phyloP scores from a whole-genome alignment of 30 jellyfish, hydroid and myxozoan species.

The Sanderia malayensis region DNA sequence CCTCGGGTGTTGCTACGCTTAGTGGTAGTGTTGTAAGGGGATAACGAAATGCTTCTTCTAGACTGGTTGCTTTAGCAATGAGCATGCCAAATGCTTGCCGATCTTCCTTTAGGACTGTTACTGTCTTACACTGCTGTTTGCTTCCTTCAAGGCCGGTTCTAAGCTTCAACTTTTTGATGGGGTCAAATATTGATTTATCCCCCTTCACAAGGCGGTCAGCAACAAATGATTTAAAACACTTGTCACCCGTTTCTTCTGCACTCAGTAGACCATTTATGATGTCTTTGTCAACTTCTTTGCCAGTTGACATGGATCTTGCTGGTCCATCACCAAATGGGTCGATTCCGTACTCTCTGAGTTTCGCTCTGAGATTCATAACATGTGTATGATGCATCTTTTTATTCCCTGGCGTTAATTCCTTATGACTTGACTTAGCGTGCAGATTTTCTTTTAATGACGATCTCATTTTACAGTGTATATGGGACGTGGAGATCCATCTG shows the following conservation, averaged over 20 bases:
- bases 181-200: slow-evolving; percentile 6
- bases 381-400: slow-evolving; percentile 23
- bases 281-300: slow-evolving; percentile 14
- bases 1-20: slow-evolving; percentile 20
- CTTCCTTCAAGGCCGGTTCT: slow-evolving; percentile 39
- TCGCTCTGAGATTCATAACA: slow-evolving; percentile 17
- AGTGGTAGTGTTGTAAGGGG: slow-evolving; percentile 35
- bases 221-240: slow-evolving; percentile 11
- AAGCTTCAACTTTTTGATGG: slow-evolving; percentile 26
- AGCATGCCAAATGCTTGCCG: slow-evolving; percentile 51
- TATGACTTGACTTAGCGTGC: slow-evolving; percentile 14
- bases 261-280: slow-evolving; percentile 16
- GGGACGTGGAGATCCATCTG: neutral
- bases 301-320: slow-evolving; percentile 35
- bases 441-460: neutral
- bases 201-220: slow-evolving; percentile 29
- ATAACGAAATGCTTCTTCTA: slow-evolving; percentile 30
- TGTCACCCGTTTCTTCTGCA: slow-evolving; percentile 27
- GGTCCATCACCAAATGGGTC: slow-evolving; percentile 38
- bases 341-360: slow-evolving; percentile 14
- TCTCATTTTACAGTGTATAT: slow-evolving; percentile 6
- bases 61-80: slow-evolving; percentile 7
- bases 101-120: slow-evolving; percentile 37
- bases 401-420: slow-evolving; percentile 27
- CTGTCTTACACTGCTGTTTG: neutral